Evolutionary conservation across 2,113 vertebrate genomes (phyloP).

Genomic region (Tupaia tana): DNA sequence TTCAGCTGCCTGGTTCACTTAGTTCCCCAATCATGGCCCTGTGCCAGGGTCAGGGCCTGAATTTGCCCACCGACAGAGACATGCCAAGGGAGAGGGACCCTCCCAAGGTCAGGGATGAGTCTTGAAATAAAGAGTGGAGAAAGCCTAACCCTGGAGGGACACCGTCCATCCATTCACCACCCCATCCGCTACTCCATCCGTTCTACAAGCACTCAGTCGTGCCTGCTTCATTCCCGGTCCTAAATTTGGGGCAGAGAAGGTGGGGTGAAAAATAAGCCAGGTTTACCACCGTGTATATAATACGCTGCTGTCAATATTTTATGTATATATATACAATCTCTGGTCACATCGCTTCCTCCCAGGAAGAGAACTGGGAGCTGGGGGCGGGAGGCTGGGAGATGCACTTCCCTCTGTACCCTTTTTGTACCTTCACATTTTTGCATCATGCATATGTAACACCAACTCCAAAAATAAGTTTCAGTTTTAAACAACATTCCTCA

Average conservation of each 20-base stretch:
- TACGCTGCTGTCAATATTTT: background rate
- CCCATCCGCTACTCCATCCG: background rate
- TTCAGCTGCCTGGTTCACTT: constrained; percentile 70
- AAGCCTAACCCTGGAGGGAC: background rate
- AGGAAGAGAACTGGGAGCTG: background rate
- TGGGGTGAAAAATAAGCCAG: background rate
- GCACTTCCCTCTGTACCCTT: background rate
- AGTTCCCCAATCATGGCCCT: constrained; percentile 57
- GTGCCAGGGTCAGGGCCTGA: constrained; percentile 65
- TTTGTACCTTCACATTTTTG: background rate
- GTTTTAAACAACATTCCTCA: background rate
- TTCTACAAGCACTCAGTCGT: background rate
- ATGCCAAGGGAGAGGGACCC: background rate
- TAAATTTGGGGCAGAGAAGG: constrained; percentile 20
- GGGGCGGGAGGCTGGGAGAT: background rate
- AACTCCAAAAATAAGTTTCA: background rate
- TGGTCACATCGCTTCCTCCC: background rate
- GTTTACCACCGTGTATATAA: background rate
- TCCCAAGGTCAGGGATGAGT: background rate
- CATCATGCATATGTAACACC: background rate
- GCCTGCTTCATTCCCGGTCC: background rate
- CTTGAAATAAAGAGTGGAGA: background rate
- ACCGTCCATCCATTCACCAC: background rate
- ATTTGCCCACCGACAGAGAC: background rate
- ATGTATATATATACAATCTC: background rate